Conservation (phyloP, 2,113 vertebrate genomes). For the Zosterops lateralis region DNA sequence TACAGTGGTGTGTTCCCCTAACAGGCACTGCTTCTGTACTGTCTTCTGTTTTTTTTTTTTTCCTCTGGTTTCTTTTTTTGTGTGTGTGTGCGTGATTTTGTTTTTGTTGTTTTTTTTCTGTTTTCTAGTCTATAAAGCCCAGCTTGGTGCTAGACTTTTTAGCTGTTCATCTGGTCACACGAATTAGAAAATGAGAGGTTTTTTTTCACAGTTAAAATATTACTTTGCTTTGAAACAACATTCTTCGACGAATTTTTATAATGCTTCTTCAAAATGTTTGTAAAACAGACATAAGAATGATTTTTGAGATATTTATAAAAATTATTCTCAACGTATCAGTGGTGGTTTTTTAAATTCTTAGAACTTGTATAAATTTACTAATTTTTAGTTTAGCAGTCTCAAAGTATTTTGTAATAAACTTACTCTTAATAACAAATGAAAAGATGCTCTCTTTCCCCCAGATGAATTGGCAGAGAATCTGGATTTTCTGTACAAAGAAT, state of each 20-base stretch:
- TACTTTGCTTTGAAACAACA: neutral
- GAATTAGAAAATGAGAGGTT: neutral
- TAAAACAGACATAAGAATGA: neutral
- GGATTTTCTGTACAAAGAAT: neutral
- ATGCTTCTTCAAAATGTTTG: neutral
- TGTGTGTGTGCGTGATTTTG: neutral
- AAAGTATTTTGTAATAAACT: neutral
- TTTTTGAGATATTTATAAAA: neutral
- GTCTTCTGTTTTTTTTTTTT: neutral
- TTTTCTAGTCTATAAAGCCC: neutral
- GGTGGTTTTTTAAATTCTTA: accelerated
- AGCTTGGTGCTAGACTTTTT: neutral
- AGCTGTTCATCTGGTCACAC: neutral
- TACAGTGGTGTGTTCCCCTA: neutral
- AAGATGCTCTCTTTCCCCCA: neutral
- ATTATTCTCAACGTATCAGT: accelerated
- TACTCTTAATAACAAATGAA: neutral
- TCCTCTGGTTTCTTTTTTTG: too few species aligned
- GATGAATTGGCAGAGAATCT: neutral
- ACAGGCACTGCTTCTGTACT: neutral
- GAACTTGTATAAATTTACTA: neutral
- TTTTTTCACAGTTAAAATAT: neutral
- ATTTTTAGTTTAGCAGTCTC: neutral
- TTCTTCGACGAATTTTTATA: neutral
- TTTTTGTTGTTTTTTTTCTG: too few species aligned